Base-by-base conservation (phyloP, 1,140 invertebrate genomes). In the Panagrolaimus sp. region DNA sequence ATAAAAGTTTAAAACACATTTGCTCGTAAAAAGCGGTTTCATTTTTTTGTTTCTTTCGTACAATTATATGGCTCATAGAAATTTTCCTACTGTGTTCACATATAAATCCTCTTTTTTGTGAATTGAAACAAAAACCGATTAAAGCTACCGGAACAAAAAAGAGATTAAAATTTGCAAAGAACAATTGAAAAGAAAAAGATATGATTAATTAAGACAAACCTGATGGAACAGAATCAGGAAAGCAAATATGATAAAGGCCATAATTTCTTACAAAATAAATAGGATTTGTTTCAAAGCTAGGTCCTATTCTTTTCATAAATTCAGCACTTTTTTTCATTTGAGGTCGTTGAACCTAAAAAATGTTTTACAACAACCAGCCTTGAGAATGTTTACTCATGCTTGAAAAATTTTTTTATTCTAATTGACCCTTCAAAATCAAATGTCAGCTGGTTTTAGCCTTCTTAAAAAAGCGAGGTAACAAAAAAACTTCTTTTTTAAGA, bases 261-360 rank as follows among this genome's bases (percentile, higher is more conserved):
- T 46, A 46, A 25, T 46, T 66, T 66, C 64, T 66, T 11, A 20
- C 16, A 38, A 66, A 66, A 38, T 66, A 66, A 47, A 66, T 66
- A 14, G 62, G 62, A 42, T 63, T 63, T 13, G 16, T 31, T 9
- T 16, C 27, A 43, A 63, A 42, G 25, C 27, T 43, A 14, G 16
- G 16, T 42, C 38, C 38, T 9, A 63, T n/a, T 27, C 27, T 63
- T 20, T 31, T 43, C n/a, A 27, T 42, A 11, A 63, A 16, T 42
- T 63, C 62, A 43, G 27, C 11, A 42, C 16, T 14, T 47, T 47
- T 47, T 14, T 47, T 47, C 46, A 47, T 47, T 5, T 14, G 3
- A 38, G 7, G 31, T 38, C 31, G 31, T 38, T 7, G 31, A 7
- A 38, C 31, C 31, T 38, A 38, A 38, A 38, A 38, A 38, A 4